phyloP scores from a whole-genome alignment of 2,797 vertebrate genomes.

The Eulemur albifrons region DNA sequence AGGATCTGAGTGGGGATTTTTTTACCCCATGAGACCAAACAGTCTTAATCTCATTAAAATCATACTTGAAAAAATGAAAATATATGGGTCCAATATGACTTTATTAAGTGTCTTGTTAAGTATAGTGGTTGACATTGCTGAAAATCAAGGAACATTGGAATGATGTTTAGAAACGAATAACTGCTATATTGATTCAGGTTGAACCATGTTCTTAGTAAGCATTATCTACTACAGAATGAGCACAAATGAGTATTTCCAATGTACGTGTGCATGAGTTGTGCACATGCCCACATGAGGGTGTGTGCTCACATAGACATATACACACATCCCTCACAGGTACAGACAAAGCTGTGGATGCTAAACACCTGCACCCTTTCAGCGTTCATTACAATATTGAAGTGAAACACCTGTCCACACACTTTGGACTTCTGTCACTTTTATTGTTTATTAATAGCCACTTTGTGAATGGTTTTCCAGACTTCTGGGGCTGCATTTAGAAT shows the following conservation, averaged over 20 bases:
- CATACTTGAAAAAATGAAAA: background rate
- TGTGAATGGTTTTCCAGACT: constrained; percentile 81
- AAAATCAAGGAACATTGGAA: background rate
- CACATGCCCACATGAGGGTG: accelerated
- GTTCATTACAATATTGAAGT: constrained; percentile 63
- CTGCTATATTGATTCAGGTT: background rate
- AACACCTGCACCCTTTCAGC: constrained; percentile 53
- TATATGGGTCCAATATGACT: background rate
- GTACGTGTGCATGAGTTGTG: accelerated
- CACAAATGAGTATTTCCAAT: background rate
- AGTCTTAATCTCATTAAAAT: background rate
- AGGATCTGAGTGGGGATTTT: background rate
- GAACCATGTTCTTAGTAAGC: background rate
- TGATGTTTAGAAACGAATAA: background rate
- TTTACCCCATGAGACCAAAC: background rate
- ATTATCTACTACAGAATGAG: background rate
- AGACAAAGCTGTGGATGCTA: background rate
- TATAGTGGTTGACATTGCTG: background rate
- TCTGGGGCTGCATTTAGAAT: constrained; percentile 73
- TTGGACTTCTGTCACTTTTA: constrained; percentile 77
- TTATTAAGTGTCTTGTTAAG: background rate
- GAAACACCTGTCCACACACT: constrained; percentile 74
- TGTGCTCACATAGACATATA: background rate
- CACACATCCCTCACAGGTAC: background rate
- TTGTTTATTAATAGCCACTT: constrained; percentile 83